Evolutionary conservation across 2,888 invertebrate genomes (phyloP).

Genomic region (Drosophila yooni): DNA sequence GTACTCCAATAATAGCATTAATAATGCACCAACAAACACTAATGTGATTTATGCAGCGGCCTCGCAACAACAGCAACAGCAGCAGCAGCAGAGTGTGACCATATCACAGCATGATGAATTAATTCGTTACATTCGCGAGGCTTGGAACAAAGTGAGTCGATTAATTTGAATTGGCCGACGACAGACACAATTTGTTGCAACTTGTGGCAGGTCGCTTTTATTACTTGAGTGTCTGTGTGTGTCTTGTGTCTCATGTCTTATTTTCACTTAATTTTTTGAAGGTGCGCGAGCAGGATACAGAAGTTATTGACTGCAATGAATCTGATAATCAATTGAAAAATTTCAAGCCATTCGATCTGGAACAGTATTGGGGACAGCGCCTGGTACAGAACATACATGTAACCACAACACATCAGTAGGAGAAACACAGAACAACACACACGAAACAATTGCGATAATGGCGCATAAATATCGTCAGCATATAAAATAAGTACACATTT

Average conservation of each 20-base stretch:
- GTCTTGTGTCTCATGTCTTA: constrained; percentile 2
- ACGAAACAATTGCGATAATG: constrained; percentile 47
- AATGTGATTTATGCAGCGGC: constrained; percentile 48
- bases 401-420: constrained; percentile 71
- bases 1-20: constrained; percentile 73
- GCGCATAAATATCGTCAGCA: constrained; percentile 50
- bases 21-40: constrained; percentile 58
- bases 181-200: constrained; percentile 25
- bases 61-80: constrained; percentile 48
- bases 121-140: constrained; percentile 92
- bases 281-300: constrained; percentile 87
- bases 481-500: constrained; percentile 45
- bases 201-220: constrained; percentile 52
- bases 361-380: constrained; percentile 91
- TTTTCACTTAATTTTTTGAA: constrained; percentile 35
- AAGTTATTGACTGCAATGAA: constrained; percentile 82
- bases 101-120: constrained; percentile 89
- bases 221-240: neutral
- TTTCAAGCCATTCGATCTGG: constrained; percentile 92
- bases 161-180: neutral
- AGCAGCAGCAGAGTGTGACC: constrained; percentile 67
- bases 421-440: constrained; percentile 16
- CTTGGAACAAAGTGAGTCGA: constrained; percentile 88
- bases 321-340: constrained; percentile 88
- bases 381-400: constrained; percentile 88